Conservation (phyloP, 2,888 invertebrate species). For the Sarcophaga rosellei region DNA sequence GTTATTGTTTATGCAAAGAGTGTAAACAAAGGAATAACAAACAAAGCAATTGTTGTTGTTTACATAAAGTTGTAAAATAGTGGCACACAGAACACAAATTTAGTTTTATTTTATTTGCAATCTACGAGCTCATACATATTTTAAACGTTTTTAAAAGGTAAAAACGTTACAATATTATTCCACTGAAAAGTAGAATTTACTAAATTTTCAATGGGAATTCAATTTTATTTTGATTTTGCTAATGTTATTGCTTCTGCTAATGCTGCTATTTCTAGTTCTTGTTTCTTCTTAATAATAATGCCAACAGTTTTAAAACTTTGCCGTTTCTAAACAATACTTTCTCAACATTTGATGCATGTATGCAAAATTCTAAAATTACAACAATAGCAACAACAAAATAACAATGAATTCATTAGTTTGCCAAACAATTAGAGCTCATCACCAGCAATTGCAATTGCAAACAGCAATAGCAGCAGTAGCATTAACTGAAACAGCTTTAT, state of each 20-base stretch:
- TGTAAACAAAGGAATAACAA: too few species aligned
- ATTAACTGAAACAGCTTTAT: constrained; percentile 19
- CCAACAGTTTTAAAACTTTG: constrained; percentile 32
- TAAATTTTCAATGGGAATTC: too few species aligned
- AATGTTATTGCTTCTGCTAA: constrained; percentile 17
- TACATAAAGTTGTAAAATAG: too few species aligned
- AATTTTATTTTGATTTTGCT: background rate
- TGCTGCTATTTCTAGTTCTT: constrained; percentile 4
- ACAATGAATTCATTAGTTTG: constrained; percentile 38
- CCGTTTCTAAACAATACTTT: background rate
- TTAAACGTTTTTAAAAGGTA: too few species aligned
- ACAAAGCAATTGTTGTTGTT: too few species aligned
- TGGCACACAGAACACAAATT: too few species aligned
- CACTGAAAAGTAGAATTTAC: too few species aligned
- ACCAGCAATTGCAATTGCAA: background rate
- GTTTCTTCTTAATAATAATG: constrained; percentile 41
- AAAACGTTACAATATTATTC: too few species aligned
- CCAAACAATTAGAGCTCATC: constrained; percentile 45
- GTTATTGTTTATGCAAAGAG: too few species aligned
- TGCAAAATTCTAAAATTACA: background rate
- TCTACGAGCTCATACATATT: too few species aligned
- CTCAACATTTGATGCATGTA: constrained; percentile 20
- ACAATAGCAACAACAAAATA: constrained; percentile 18
- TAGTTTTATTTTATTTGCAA: too few species aligned
- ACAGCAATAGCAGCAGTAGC: background rate